Base-by-base conservation (phyloP, 1,140 invertebrate genomes). In the Dinoponera quadriceps region DNA sequence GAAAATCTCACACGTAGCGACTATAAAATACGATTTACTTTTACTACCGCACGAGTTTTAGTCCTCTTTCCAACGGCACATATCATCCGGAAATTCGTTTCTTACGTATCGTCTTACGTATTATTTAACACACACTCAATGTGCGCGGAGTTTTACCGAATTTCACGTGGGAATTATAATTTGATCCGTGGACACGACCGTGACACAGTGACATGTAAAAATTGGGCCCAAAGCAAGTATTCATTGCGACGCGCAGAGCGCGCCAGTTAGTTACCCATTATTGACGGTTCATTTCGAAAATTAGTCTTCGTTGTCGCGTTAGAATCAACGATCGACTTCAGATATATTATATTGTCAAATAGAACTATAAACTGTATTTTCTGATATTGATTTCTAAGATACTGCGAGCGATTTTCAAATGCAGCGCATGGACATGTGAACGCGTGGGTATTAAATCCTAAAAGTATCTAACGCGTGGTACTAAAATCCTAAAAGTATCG, bases 181-280 rank as follows among this genome's bases (percentile, higher is more conserved):
- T 27, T 27, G 7, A 65, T 51, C 0, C 18, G 73, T 60, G 16
- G 29, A 57, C 14, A 69, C 29, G 18, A 18, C 57, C 54, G n/a
- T n/a, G n/a, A n/a, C 25, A 68, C 9, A 25, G n/a, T 44, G 38
- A 44, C 38, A 44, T 9, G 38, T 44, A 44, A 27, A 71, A 80
- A 80, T 80, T 69, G 65, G 51, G 51, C 75, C 65, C 51, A 80
- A 71, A 63, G 51, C 38, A 57, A 57, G 69, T 59, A 78, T 68
- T 78, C 18, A 68, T 51, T 78, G 33, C 51, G 18, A 55, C 22
- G 22, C 29, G 44, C n/a, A 20, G 0, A 68, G 18, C 13, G 51
- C 22, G 22, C 44, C 25, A 20, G 7, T 44, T 44, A 73, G 20
- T 54, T 66, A 44, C 44, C 51, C 14, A 54, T 38, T 69, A 22